A percentile compares a stretch with the other conserved stretches of the same genome.
Evolutionary conservation across 64 coral and sea anemone species (phyloP).

Genomic region (Porites australiensis): DNA sequence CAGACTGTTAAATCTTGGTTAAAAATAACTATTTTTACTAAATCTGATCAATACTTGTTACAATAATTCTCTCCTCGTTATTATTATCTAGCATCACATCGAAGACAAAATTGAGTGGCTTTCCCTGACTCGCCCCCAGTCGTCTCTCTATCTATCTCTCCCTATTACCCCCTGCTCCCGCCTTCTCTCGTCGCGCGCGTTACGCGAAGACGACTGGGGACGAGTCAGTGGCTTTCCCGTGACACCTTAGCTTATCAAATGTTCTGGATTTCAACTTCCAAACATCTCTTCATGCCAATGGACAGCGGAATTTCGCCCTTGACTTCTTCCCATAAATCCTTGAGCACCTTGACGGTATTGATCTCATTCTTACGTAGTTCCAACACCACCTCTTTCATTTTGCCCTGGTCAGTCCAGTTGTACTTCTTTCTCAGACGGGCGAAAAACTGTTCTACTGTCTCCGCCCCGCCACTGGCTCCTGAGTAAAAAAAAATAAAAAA

Average conservation of each 20-base stretch:
- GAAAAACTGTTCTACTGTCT: constrained; percentile 67
- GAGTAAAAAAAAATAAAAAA: background rate
- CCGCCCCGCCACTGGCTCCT: background rate
- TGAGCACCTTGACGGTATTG: constrained; percentile 55
- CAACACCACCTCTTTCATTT: background rate
- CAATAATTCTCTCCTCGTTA: no score
- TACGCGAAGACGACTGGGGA: no score
- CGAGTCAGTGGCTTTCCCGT: no score
- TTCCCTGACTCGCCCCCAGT: no score
- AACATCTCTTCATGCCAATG: constrained; percentile 57
- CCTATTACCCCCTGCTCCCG: no score
- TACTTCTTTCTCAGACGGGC: constrained; percentile 22
- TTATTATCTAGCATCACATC: no score
- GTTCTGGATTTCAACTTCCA: constrained; percentile 50
- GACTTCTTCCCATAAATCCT: constrained; percentile 76
- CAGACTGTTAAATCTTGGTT: no score
- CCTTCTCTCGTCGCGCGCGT: no score
- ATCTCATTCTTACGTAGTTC: constrained; percentile 61
- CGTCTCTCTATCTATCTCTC: no score
- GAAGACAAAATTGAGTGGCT: no score
- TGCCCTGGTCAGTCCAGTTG: constrained; percentile 38
- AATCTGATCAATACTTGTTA: no score
- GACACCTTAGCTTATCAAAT: background rate
- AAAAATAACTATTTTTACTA: no score
- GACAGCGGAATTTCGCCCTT: constrained; percentile 66